Evolutionary conservation across 2,888 invertebrate genomes (phyloP).

Genomic region (Sinhomidia bicolor): DNA sequence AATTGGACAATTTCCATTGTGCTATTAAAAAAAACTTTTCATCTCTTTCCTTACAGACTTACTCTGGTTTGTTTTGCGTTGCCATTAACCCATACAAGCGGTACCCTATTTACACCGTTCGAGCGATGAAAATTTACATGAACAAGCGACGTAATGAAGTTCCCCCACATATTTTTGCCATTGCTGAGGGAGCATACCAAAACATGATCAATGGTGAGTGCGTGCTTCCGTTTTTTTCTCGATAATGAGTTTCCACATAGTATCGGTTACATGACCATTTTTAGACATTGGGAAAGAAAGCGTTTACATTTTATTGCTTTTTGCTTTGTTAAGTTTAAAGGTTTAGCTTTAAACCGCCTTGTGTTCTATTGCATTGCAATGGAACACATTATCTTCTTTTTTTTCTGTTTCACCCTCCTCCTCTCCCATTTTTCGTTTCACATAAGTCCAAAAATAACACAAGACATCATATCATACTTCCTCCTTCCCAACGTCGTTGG

Average conservation of each 20-base stretch:
- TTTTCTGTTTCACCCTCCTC: conserved; percentile 48
- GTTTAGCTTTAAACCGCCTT: background rate
- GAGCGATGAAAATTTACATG: conserved; percentile 98
- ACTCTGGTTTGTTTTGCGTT: conserved; percentile 99
- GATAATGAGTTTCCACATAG: background rate
- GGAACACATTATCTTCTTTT: conserved; percentile 29
- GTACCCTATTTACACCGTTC: conserved; percentile 98
- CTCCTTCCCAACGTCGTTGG: conserved; percentile 12
- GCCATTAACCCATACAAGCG: conserved; percentile 99
- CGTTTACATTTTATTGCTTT: conserved; percentile 42
- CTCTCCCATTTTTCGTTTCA: conserved; percentile 27
- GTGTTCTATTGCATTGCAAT: conserved; percentile 1
- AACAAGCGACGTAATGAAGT: conserved; percentile 99
- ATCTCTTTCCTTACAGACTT: conserved; percentile 94
- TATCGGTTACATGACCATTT: conserved; percentile 60
- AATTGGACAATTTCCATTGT: too few species aligned
- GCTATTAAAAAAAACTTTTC: too few species aligned
- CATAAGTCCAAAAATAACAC: conserved; percentile 71
- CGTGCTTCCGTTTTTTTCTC: too few species aligned
- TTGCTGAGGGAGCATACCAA: conserved; percentile 99
- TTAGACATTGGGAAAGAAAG: conserved; percentile 62
- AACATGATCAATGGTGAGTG: conserved; percentile 99
- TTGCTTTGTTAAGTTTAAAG: conserved; percentile 40
- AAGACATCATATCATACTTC: conserved; percentile 54
- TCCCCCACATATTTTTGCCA: conserved; percentile 99